phyloP scores from a whole-genome alignment of 2,888 invertebrate species.

The Lacanobia oleracea region DNA sequence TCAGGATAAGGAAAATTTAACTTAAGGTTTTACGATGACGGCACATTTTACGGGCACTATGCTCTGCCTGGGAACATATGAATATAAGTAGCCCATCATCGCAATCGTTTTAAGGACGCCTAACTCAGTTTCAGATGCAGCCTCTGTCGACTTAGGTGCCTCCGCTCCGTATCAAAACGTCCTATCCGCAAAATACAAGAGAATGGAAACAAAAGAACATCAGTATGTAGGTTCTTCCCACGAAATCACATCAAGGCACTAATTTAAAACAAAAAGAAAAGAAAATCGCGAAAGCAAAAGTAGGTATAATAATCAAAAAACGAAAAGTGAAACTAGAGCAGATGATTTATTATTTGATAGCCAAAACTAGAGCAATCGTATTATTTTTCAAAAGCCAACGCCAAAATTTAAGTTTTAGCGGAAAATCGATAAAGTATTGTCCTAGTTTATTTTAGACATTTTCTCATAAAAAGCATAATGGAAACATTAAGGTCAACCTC shows the following conservation, averaged over 20 bases:
- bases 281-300: constrained; percentile 42
- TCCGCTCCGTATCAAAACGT: too few species aligned
- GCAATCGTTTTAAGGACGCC: not conserved
- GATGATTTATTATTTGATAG: constrained; percentile 14
- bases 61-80: not conserved
- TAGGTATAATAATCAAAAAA: constrained; percentile 14
- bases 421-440: constrained; percentile 26
- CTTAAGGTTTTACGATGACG: too few species aligned
- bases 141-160: too few species aligned
- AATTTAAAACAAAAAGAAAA: constrained; percentile 8
- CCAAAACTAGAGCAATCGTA: constrained; percentile 29
- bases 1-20: too few species aligned
- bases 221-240: constrained; percentile 34
- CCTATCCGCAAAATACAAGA: too few species aligned
- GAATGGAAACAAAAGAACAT: constrained; percentile 23
- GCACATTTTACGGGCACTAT: too few species aligned
- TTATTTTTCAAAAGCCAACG: constrained; percentile 10
- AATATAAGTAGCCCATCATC: too few species aligned
- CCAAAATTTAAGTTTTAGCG: constrained; percentile 6
- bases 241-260: constrained; percentile 22
- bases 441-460: constrained; percentile 30
- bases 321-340: constrained; percentile 51
- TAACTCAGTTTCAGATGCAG: not conserved
- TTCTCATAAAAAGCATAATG: constrained; percentile 37
- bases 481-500: constrained; percentile 13